These are phyloP conservation scores for Steinernema khuongi DNA, from an alignment of 1,140 invertebrate genomes.

Conservation along the genomic window DNA sequence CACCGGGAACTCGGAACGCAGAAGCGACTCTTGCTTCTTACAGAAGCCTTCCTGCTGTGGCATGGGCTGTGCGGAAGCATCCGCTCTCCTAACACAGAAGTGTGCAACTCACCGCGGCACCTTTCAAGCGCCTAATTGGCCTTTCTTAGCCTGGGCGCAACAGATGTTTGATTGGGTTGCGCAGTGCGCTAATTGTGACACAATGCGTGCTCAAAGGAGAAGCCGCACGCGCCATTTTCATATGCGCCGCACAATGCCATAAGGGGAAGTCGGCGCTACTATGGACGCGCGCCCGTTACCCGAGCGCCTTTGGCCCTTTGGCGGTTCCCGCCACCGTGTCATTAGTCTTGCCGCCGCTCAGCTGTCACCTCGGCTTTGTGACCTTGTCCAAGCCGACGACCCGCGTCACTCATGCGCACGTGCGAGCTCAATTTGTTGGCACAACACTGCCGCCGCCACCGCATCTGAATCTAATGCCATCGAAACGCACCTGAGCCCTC, in stretches of 20 bases:
- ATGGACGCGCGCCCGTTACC: neutral
- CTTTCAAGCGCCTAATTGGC: constrained; percentile 6
- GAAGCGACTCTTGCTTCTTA: no score
- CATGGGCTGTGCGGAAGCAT: no score
- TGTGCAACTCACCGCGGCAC: constrained; percentile 7
- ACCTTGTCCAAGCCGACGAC: neutral
- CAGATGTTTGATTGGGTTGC: constrained; percentile 16
- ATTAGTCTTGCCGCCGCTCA: constrained; percentile 12
- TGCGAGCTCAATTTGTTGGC: constrained; percentile 5
- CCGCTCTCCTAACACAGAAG: neutral
- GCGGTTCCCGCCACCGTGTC: neutral
- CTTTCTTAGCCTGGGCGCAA: constrained; percentile 14
- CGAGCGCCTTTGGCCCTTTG: neutral
- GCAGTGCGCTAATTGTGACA: constrained; percentile 10
- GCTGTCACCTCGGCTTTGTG: constrained; percentile 1
- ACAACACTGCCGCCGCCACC: no score
- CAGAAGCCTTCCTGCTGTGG: no score
- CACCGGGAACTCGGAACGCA: no score
- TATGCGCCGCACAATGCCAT: constrained; percentile 10
- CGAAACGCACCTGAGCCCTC: no score
- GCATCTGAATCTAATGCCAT: no score
- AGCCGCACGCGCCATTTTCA: neutral
- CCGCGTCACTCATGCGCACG: neutral
- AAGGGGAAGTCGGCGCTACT: neutral
- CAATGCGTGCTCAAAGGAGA: constrained; percentile 4